Conservation (phyloP, 2,888 invertebrate genomes). For the Luperina nickerlii region DNA sequence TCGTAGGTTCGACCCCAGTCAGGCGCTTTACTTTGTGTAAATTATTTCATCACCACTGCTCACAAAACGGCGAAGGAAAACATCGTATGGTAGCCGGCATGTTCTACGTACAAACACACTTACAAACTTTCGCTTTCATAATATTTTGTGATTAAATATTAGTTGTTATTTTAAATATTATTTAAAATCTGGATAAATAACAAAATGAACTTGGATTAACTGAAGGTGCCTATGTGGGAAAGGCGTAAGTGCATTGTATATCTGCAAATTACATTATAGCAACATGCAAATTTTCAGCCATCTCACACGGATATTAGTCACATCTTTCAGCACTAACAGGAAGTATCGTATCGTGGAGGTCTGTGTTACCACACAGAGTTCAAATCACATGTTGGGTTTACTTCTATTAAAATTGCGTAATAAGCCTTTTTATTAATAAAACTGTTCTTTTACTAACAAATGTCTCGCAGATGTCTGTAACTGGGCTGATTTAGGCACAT, state of each 20-base stretch:
- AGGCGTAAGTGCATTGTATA: neutral
- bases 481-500: neutral
- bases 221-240: neutral
- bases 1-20: too few species aligned
- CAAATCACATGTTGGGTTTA: constrained; percentile 39
- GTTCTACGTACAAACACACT: too few species aligned
- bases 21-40: too few species aligned
- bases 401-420: constrained; percentile 21
- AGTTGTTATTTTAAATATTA: too few species aligned
- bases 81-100: too few species aligned
- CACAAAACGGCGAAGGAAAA: too few species aligned
- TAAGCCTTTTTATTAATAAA: neutral
- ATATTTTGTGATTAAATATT: too few species aligned
- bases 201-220: too few species aligned
- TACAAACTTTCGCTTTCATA: too few species aligned
- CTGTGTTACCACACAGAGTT: constrained; percentile 16
- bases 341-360: constrained; percentile 37
- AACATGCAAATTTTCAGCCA: constrained; percentile 2
- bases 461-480: constrained; percentile 46
- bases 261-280: neutral
- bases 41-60: too few species aligned
- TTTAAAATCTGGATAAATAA: too few species aligned
- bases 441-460: constrained; percentile 30
- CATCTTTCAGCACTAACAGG: constrained; percentile 39
- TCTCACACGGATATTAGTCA: neutral